Conservation (phyloP, 2,888 invertebrate genomes). For the Furcula furcula region DNA sequence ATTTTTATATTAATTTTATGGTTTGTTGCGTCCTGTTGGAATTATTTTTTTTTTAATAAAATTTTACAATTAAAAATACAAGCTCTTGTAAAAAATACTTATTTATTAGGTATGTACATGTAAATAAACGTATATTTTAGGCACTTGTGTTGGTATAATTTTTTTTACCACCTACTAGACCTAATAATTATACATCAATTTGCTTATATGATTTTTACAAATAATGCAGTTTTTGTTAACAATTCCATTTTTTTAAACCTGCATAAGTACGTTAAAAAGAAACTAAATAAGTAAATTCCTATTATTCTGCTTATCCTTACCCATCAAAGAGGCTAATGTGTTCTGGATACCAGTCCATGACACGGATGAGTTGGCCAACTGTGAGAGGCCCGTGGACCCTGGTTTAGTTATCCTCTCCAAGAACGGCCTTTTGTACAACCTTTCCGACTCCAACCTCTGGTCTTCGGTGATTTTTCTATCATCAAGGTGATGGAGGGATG, state of each 20-base stretch:
- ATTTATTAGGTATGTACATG: not conserved
- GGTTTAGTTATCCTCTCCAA: conserved; percentile 71
- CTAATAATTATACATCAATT: no score
- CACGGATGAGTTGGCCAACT: conserved; percentile 51
- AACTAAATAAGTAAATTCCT: conserved; percentile 47
- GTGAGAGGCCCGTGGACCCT: conserved; percentile 46
- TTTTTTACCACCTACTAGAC: not conserved
- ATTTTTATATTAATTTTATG: no score
- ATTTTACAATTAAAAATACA: no score
- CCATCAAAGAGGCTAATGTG: conserved; percentile 46
- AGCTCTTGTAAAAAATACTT: not conserved
- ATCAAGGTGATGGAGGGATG: conserved; percentile 85
- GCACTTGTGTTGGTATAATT: not conserved
- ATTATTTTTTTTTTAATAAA: no score
- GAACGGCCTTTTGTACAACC: conserved; percentile 83
- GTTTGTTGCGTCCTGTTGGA: no score
- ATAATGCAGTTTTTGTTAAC: no score
- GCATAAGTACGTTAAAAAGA: no score
- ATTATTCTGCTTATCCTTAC: conserved; percentile 41
- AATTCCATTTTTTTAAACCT: no score
- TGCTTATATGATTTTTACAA: no score
- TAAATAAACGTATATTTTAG: not conserved
- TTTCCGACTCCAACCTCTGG: conserved; percentile 83
- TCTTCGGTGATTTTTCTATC: conserved; percentile 85
- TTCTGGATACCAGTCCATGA: conserved; percentile 56